Percentiles rank a stretch among this genome's conserved stretches.
Evolutionary conservation across 30 jellyfish, hydroid and myxozoan genomes (phyloP).

Genomic region (Cassiopea xamachana): DNA sequence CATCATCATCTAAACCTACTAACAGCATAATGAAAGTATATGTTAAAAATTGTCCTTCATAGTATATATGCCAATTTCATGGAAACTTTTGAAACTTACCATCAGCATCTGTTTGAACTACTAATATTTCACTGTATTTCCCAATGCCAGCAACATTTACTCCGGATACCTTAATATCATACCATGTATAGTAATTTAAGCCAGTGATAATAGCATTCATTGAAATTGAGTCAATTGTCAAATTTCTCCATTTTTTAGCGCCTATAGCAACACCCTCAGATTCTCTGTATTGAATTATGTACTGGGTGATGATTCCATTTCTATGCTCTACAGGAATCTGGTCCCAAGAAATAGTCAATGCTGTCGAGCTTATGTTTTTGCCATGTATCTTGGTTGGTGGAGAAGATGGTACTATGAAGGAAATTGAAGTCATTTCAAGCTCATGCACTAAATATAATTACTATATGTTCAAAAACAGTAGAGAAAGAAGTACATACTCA

Average conservation of each 20-base stretch:
- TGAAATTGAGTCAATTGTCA: slow-evolving; percentile 6
- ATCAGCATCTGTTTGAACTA: slow-evolving; percentile 29
- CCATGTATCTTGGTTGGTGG: slow-evolving; percentile 49
- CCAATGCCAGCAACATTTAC: slow-evolving; percentile 26
- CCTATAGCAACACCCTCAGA: background rate
- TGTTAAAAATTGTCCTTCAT: no score
- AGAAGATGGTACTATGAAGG: slow-evolving; percentile 29
- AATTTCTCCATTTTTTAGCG: background rate
- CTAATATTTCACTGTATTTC: slow-evolving; percentile 7
- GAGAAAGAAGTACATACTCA: no score
- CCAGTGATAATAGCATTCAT: background rate
- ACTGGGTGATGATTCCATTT: slow-evolving; percentile 35
- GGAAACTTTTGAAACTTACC: background rate
- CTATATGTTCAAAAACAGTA: no score
- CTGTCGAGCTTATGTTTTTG: slow-evolving; percentile 9
- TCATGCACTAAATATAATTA: no score
- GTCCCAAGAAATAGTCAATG: slow-evolving; percentile 25
- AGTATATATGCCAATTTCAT: no score
- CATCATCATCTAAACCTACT: no score
- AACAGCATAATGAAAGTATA: no score
- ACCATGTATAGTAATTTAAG: slow-evolving; percentile 18
- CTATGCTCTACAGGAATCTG: slow-evolving; percentile 16
- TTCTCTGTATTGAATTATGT: slow-evolving; percentile 13
- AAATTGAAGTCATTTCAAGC: background rate
- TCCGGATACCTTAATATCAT: slow-evolving; percentile 21